Percentiles rank a stretch among this genome's conserved stretches.
Evolutionary conservation across 2,888 invertebrate species (phyloP).

Genomic region (Drosophila prostipennis): DNA sequence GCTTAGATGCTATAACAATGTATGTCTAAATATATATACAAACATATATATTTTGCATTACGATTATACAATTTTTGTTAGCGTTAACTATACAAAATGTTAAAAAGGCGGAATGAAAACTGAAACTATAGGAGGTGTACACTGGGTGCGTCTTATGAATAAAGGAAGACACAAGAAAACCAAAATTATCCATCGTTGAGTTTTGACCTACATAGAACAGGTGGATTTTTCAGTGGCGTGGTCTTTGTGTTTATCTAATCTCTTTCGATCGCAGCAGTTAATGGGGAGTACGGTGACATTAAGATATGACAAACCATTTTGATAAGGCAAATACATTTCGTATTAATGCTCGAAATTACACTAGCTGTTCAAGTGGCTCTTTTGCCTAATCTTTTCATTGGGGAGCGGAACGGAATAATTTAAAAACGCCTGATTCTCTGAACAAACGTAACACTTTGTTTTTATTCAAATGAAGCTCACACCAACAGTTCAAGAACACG

Average conservation of each 20-base stretch:
- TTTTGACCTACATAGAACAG: slow-evolving; percentile 13
- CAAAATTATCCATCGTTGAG: slow-evolving; percentile 28
- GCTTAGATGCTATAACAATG: slow-evolving; percentile 55
- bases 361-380: background rate
- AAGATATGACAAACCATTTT: background rate
- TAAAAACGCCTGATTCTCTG: background rate
- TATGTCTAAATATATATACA: slow-evolving; percentile 58
- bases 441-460: background rate
- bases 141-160: slow-evolving; percentile 72
- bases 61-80: slow-evolving; percentile 64
- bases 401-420: background rate
- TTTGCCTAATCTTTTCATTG: background rate
- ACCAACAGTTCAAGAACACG: slow-evolving; percentile 5
- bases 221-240: background rate
- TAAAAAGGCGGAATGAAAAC: slow-evolving; percentile 46
- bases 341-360: background rate
- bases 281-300: background rate
- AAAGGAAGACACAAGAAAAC: slow-evolving; percentile 48
- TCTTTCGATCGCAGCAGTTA: background rate
- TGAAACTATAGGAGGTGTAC: slow-evolving; percentile 55
- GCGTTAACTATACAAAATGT: slow-evolving; percentile 68
- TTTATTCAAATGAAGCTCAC: slow-evolving; percentile 33
- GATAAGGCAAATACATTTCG: background rate
- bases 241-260: slow-evolving; percentile 19
- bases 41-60: slow-evolving; percentile 59